Evolutionary conservation across 2,888 invertebrate species (phyloP), one percentile per base, ranked within the genome.

Genomic region (Strigamia crassipes): DNA sequence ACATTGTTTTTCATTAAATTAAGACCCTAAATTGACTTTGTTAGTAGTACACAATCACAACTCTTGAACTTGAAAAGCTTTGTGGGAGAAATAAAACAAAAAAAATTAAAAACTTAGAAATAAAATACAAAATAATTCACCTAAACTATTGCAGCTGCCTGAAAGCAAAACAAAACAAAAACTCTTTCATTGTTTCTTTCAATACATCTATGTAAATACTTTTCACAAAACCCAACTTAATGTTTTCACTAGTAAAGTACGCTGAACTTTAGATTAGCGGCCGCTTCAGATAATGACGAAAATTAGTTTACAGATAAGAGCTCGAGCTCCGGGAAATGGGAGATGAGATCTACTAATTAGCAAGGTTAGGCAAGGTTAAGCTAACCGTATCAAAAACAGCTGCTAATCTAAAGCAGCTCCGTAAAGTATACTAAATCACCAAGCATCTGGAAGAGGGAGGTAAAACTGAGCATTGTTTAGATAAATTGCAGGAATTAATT

Each of bases 111-210:
- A n/a, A n/a, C n/a, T n/a, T n/a, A n/a, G n/a, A n/a, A 61, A 18
- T 61, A 61, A 61, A 61, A 18, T 61, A 61, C 18, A 61, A 61
- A 61, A 61, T 10, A 61, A 61, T 61, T 61, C n/a, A 61, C 10
- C 23, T 21, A 61, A 61, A 8, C 61, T 61, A 61, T 23, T 21
- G 10, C 61, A 61, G 61, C 61, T 61, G 61, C 61, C 23, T 10
- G 6, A 18, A 61, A 61, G 61, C 18, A 61, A 61, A 61, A 61
- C 61, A 61, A 61, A 61, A 46, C 42, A 46, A 46, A 10, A 2
- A n/a, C n/a, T n/a, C n/a, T n/a, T n/a, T n/a, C n/a, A n/a, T n/a
- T n/a, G n/a, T n/a, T n/a, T n/a, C n/a, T n/a, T n/a, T n/a, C n/a
- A n/a, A n/a, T 46, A 46, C 12, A 46, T 46, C 4, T 46, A 46